Percentiles rank a stretch among this genome's conserved stretches.
Conservation (phyloP, 2,113 vertebrate genomes). For the Ameiurus melas region DNA sequence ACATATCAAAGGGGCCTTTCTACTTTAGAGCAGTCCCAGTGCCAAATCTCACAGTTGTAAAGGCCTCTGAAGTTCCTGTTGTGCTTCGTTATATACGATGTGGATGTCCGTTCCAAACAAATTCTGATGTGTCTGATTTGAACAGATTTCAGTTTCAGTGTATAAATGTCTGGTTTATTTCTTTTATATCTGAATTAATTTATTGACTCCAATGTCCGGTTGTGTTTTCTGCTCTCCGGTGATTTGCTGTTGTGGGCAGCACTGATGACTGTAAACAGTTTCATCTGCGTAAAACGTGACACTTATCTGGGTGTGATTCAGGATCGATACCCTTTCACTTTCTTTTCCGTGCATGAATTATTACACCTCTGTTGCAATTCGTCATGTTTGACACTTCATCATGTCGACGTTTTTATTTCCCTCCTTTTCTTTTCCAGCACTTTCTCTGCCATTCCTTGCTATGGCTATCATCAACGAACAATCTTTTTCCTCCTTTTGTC, state of each 20-base stretch:
- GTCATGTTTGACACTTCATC: background rate
- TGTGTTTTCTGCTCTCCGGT: background rate
- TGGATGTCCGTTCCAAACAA: background rate
- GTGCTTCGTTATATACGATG: background rate
- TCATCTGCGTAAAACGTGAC: background rate
- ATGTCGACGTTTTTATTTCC: slow-evolving; percentile 42
- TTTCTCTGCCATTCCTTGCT: slow-evolving; percentile 2
- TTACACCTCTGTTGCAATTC: background rate
- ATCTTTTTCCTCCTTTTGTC: slow-evolving; percentile 6
- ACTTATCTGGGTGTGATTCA: background rate
- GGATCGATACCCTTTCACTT: background rate
- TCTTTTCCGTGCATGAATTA: background rate
- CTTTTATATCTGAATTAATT: background rate
- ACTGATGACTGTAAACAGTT: background rate
- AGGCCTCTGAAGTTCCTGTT: background rate
- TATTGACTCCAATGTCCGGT: background rate
- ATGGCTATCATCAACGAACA: slow-evolving; percentile 21
- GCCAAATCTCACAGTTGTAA: background rate
- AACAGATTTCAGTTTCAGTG: background rate
- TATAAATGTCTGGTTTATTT: background rate
- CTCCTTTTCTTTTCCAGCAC: background rate
- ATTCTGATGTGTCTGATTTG: background rate
- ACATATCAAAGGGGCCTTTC: background rate
- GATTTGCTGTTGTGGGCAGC: background rate
- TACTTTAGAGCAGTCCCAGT: background rate